Percentiles rank a stretch among this genome's conserved stretches.
Conservation (phyloP, 2,113 vertebrate genomes). For the Galbula dea region DNA sequence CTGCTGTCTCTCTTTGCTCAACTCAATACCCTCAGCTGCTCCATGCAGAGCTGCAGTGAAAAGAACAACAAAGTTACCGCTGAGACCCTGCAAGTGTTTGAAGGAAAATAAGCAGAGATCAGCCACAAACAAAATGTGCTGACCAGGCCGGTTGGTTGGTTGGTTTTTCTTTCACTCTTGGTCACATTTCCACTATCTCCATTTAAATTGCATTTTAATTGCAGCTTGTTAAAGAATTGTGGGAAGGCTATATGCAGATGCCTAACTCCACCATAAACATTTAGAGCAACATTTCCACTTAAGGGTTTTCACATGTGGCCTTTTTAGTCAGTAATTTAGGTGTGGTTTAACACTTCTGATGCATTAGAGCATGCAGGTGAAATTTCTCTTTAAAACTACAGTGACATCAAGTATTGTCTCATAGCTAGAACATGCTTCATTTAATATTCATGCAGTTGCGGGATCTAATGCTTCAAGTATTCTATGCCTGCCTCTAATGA, state of each 20-base stretch:
- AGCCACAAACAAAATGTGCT: neutral
- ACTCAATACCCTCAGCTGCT: conserved; percentile 1
- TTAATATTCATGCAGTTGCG: neutral
- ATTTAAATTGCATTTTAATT: neutral
- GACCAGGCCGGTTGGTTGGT: too few species aligned
- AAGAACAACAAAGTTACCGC: neutral
- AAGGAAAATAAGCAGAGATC: neutral
- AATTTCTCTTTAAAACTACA: neutral
- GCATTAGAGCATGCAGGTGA: conserved; percentile 7
- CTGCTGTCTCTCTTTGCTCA: neutral
- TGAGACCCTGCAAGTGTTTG: neutral
- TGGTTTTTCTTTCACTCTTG: too few species aligned
- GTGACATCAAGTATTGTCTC: neutral
- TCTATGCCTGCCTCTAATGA: neutral
- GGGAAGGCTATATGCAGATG: neutral
- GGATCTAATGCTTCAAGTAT: neutral
- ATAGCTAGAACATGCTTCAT: neutral
- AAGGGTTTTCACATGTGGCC: conserved; percentile 4
- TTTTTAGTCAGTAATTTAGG: conserved; percentile 17
- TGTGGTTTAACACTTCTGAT: neutral
- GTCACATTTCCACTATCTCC: neutral
- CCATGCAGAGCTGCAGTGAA: conserved; percentile 28
- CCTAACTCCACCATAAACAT: conserved; percentile 21
- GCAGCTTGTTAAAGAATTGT: neutral
- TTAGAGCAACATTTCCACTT: conserved; percentile 14